phyloP scores from a whole-genome alignment of 2,797 vertebrate species.

The Coluber constrictor region DNA sequence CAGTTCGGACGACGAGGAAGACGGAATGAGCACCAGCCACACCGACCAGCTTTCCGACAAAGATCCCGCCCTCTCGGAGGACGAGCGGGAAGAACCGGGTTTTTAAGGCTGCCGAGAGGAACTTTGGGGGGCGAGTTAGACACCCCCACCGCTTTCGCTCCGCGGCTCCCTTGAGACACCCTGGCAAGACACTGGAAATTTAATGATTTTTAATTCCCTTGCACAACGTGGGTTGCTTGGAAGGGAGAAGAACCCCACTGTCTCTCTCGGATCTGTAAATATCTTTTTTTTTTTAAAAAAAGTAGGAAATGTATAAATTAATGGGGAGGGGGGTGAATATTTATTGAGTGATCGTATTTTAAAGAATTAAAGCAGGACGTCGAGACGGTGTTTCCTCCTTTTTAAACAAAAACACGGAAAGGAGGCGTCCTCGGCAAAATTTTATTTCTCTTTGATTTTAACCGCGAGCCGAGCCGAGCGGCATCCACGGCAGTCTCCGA shows the following conservation, averaged over 20 bases:
- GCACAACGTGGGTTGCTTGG: too few relatives aligned
- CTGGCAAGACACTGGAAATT: background rate
- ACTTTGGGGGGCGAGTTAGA: fast-evolving
- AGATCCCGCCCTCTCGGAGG: constrained; percentile 74
- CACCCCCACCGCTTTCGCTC: background rate
- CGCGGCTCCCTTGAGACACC: fast-evolving
- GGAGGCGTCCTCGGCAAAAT: background rate
- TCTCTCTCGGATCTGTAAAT: constrained; percentile 3
- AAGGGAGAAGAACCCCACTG: background rate
- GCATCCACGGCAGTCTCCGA: fast-evolving
- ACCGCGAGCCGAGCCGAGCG: background rate
- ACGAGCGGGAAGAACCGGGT: constrained; percentile 67
- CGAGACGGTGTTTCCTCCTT: background rate
- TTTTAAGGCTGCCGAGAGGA: background rate
- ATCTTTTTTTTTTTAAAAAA: background rate
- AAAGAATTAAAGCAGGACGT: background rate
- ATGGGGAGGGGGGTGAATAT: background rate
- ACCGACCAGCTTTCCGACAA: constrained; percentile 75
- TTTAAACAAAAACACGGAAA: background rate
- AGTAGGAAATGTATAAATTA: background rate
- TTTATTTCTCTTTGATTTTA: background rate
- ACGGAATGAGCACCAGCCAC: constrained; percentile 70
- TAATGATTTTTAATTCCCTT: too few relatives aligned
- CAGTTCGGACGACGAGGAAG: constrained; percentile 86
- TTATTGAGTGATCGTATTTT: constrained; percentile 28